Conservation (phyloP, 2,888 invertebrate species). For the Venusia cambrica region DNA sequence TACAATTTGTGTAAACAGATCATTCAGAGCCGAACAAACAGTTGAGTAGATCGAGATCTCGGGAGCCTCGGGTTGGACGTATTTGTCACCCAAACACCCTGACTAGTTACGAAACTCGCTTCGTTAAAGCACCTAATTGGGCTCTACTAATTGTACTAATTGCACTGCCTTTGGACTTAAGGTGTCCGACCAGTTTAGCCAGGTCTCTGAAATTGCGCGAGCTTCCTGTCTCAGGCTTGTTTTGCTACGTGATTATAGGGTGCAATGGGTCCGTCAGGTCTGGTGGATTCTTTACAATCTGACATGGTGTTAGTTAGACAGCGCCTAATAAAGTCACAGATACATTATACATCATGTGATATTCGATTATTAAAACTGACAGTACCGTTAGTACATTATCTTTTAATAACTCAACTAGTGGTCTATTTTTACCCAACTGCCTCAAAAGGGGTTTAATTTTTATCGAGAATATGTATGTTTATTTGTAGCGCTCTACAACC, state of each 20-base stretch:
- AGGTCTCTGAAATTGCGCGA: slow-evolving; percentile 30
- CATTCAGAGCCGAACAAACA: slow-evolving; percentile 43
- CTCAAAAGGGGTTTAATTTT: no score
- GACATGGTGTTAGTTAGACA: slow-evolving; percentile 25
- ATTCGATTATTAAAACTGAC: no score
- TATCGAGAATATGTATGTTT: no score
- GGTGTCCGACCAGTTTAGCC: slow-evolving; percentile 37
- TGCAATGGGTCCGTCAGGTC: slow-evolving; percentile 26
- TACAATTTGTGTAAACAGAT: slow-evolving; percentile 38
- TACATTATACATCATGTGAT: no score
- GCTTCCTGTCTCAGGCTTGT: slow-evolving; percentile 31
- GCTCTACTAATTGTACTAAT: slow-evolving; percentile 71
- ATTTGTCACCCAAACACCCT: slow-evolving; percentile 64
- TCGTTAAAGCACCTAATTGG: slow-evolving; percentile 76
- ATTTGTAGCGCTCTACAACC: no score
- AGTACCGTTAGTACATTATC: no score
- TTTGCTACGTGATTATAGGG: slow-evolving; percentile 31
- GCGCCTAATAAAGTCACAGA: no score
- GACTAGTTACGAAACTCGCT: slow-evolving; percentile 63
- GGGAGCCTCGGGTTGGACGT: slow-evolving; percentile 61
- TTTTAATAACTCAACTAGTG: no score
- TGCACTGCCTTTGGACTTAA: slow-evolving; percentile 67
- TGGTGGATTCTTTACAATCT: slow-evolving; percentile 28
- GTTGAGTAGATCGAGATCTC: slow-evolving; percentile 38
- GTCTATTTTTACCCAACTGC: no score